phyloP scores from a whole-genome alignment of 2,113 vertebrate genomes.

The Isichthys henryi region DNA sequence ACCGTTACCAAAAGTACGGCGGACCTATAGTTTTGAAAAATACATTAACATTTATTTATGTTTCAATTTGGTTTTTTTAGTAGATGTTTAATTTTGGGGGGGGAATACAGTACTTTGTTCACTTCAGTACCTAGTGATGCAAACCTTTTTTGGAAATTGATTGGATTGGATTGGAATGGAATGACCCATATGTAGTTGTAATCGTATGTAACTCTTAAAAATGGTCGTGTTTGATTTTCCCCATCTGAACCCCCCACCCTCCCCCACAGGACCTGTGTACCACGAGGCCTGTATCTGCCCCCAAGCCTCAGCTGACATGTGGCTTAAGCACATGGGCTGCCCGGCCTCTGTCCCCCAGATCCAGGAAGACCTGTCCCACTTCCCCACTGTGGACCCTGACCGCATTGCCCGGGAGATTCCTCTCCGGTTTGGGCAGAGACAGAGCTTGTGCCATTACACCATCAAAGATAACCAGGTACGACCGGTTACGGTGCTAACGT shows the following conservation, averaged over 20 bases:
- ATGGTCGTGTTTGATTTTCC: neutral
- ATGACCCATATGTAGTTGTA: too few species aligned
- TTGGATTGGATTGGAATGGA: too few species aligned
- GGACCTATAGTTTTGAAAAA: neutral
- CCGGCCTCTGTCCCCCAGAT: conserved; percentile 77
- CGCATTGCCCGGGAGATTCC: conserved; percentile 80
- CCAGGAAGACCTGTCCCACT: conserved; percentile 71
- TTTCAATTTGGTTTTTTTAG: neutral
- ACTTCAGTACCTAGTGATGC: too few species aligned
- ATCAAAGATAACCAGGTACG: conserved; percentile 85
- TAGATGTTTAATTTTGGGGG: too few species aligned
- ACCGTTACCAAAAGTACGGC: neutral
- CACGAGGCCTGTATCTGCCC: conserved; percentile 92
- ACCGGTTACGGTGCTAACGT: neutral
- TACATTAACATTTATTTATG: neutral
- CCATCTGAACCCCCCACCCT: neutral
- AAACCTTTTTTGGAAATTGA: too few species aligned
- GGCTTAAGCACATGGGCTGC: conserved; percentile 82
- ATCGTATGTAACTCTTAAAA: too few species aligned
- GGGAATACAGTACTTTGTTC: too few species aligned
- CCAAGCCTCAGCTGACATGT: conserved; percentile 60
- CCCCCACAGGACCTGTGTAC: conserved; percentile 73
- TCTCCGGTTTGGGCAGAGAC: conserved; percentile 82
- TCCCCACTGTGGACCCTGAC: conserved; percentile 71
- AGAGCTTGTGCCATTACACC: conserved; percentile 96